These are phyloP conservation scores for Diachasma alloeum DNA, from an alignment of 1,140 invertebrate genomes.

Conservation along the genomic window DNA sequence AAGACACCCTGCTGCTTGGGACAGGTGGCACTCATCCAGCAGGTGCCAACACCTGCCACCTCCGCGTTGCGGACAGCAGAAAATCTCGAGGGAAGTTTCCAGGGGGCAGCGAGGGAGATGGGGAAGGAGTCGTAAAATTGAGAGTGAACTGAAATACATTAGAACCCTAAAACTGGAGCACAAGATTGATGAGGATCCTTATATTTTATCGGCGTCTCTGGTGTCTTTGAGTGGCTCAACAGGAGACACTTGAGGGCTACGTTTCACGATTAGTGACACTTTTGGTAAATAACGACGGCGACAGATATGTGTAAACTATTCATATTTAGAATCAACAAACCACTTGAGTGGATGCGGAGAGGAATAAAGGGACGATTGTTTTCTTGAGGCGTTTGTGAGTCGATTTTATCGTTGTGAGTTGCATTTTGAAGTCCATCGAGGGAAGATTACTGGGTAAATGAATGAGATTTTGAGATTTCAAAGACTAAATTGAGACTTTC, in stretches of 20 bases:
- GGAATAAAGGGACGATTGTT: background rate
- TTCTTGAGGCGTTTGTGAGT: background rate
- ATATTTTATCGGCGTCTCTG: background rate
- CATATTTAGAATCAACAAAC: background rate
- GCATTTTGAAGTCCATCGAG: too few relatives aligned
- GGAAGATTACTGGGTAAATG: too few relatives aligned
- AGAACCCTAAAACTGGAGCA: background rate
- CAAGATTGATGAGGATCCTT: background rate
- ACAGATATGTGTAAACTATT: background rate
- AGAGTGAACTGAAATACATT: background rate
- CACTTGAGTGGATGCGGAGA: slow-evolving; percentile 4
- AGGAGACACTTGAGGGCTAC: background rate
- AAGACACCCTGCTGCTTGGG: background rate
- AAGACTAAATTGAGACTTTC: too few relatives aligned
- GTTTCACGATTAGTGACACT: background rate
- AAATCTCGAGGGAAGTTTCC: background rate
- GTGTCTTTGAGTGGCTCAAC: background rate
- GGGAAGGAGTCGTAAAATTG: background rate
- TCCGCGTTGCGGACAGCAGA: background rate
- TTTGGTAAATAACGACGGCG: background rate
- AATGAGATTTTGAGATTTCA: too few relatives aligned
- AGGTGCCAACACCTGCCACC: background rate
- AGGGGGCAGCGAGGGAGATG: too few relatives aligned
- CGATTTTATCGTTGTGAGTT: too few relatives aligned
- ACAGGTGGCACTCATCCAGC: background rate